Evolutionary conservation across 2,888 invertebrate species (phyloP).

Genomic region (Lobophora halterata): DNA sequence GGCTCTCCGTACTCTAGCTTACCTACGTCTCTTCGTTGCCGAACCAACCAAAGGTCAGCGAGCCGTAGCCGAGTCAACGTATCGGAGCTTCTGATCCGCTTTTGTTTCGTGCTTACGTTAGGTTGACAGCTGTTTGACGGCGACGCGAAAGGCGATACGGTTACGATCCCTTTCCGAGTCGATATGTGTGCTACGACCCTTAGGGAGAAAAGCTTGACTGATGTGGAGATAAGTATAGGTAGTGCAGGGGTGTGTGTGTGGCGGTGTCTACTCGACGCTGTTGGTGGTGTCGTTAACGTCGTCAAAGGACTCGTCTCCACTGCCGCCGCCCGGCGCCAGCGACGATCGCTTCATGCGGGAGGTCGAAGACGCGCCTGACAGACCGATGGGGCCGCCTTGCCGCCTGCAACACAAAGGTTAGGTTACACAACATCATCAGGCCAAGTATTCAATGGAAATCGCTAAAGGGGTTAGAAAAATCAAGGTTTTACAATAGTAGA

Average conservation of each 20-base stretch:
- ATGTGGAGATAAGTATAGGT: not conserved
- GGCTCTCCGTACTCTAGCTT: too few relatives aligned
- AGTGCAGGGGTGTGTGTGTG: not conserved
- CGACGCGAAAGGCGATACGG: too few relatives aligned
- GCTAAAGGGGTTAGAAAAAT: slow-evolving; percentile 12
- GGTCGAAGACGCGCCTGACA: slow-evolving; percentile 82
- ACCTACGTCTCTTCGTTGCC: too few relatives aligned
- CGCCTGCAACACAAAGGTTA: slow-evolving; percentile 46
- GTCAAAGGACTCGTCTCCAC: slow-evolving; percentile 88
- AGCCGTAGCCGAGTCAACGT: too few relatives aligned
- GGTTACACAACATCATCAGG: not conserved
- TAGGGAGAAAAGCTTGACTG: too few relatives aligned
- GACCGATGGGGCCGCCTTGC: slow-evolving; percentile 80
- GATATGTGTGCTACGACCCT: too few relatives aligned
- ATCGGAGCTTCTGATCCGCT: too few relatives aligned
- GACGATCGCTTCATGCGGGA: slow-evolving; percentile 86
- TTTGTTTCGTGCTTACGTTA: too few relatives aligned
- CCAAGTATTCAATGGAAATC: slow-evolving; percentile 9
- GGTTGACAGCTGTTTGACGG: too few relatives aligned
- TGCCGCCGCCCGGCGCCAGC: slow-evolving; percentile 83
- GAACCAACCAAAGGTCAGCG: too few relatives aligned
- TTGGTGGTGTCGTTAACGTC: slow-evolving; percentile 88
- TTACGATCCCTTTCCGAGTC: too few relatives aligned
- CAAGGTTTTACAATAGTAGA: too few relatives aligned
- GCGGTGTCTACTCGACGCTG: slow-evolving; percentile 81